phyloP scores from a whole-genome alignment of 1,140 invertebrate species.

The Lerema accius region DNA sequence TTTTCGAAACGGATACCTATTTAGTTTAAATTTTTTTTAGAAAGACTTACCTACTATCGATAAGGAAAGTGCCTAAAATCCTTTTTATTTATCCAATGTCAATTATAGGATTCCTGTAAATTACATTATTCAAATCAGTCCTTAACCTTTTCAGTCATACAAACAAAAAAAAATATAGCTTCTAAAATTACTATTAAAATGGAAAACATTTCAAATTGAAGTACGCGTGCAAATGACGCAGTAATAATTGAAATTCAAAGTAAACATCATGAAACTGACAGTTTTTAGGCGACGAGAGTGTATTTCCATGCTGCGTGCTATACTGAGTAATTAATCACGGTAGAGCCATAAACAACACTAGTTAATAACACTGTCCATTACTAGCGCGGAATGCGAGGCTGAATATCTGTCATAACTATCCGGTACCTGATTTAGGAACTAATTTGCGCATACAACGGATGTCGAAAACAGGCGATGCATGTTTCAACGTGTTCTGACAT shows the following conservation, averaged over 20 bases:
- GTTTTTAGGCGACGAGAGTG: background rate
- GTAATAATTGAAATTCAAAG: background rate
- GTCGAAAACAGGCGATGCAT: conserved; percentile 10
- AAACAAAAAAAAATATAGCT: too few relatives aligned
- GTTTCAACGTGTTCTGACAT: background rate
- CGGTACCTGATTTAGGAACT: conserved; percentile 19
- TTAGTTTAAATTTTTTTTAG: too few relatives aligned
- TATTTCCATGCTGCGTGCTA: conserved; percentile 5
- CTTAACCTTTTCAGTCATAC: too few relatives aligned
- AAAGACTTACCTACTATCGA: too few relatives aligned
- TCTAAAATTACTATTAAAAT: too few relatives aligned
- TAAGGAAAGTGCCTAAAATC: too few relatives aligned
- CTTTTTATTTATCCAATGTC: too few relatives aligned
- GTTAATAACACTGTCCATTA: conserved; percentile 19
- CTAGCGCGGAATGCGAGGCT: conserved; percentile 13
- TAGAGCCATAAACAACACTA: conserved; percentile 16
- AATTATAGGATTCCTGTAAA: too few relatives aligned
- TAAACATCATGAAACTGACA: background rate
- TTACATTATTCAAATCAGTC: too few relatives aligned
- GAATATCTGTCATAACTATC: conserved; percentile 23
- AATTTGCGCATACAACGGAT: conserved; percentile 15
- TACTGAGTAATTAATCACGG: conserved; percentile 14
- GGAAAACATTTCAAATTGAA: background rate
- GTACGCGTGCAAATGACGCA: background rate
- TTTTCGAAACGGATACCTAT: too few relatives aligned